phyloP scores from a whole-genome alignment of 2,888 invertebrate species.

The Penaeus monodon region DNA sequence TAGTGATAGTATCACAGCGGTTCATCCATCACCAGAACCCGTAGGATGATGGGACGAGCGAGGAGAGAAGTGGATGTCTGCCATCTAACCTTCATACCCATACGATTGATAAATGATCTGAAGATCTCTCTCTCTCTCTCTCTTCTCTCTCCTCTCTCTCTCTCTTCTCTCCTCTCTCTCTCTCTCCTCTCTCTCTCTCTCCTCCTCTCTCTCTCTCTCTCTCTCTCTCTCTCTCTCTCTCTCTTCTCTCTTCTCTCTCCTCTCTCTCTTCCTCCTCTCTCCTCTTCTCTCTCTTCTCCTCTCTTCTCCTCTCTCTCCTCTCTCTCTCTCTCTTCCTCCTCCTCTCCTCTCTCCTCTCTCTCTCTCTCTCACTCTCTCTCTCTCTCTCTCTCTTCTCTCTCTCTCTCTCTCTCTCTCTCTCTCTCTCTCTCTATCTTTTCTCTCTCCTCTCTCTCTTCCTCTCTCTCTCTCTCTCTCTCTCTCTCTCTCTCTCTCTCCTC shows the following conservation, averaged over 20 bases:
- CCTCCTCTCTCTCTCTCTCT: background rate
- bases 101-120: background rate
- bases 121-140: slow-evolving; percentile 10
- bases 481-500: background rate
- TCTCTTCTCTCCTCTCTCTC: slow-evolving; percentile 4
- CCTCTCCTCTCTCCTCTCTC: background rate
- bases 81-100: background rate
- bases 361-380: background rate
- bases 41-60: background rate
- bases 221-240: slow-evolving; percentile 2
- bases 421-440: background rate
- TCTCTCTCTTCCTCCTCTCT: background rate
- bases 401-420: background rate
- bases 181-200: background rate
- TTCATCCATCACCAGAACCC: no score
- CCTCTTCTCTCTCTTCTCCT: background rate
- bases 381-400: background rate
- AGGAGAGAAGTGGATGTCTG: background rate
- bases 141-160: background rate
- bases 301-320: background rate
- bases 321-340: background rate
- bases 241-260: background rate
- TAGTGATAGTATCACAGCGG: no score
- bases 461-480: background rate
- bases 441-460: no score